Evolutionary conservation across 2,888 invertebrate species (phyloP), one percentile per base, ranked within the genome.

Genomic region (Rhopalosiphum nymphaeae): DNA sequence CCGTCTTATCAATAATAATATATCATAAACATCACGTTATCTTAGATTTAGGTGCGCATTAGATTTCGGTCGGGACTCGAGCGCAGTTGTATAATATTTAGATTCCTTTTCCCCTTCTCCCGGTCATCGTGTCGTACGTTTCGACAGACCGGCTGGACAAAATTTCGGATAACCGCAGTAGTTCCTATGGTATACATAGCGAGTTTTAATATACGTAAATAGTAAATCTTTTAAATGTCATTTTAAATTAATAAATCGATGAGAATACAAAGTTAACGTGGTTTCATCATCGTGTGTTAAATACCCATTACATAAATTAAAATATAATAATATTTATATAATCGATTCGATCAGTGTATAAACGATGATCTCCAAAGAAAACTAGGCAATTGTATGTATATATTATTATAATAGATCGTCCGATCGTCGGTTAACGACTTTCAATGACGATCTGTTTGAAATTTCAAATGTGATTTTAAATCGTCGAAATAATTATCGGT

Each of bases 301-400:
- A 61, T 11, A 61, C 10, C 11, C 21, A 53, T 53, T 53, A 29
- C 29, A 36, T 36, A 78, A 78, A 78, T 5, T 36, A 36, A 85
- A 85, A 26, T 29, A 44, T 44, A 44, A 85, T 13, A 29, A 57
- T 36, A 21, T 56, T 46, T 89, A 25, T 57, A 26, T 26, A 1
- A 56, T 89, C 56, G 42, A 56, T 89, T 42, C 26, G 56, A 42
- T 89, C 56, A 5, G 13, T 29, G 53, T 78, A 78, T 36, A 78
- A 25, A 56, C 56, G 42, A 26, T 44, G 89, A 89, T 89, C 89
- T 89, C 89, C 56, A 89, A 13, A 44, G 44, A 85, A 85, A 85
- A 57, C 49, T 49, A 46, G n/a, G 46, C 29, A n/a, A 49, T 49
- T 87, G 44, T 87, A 29, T 13, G 44, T 87, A n/a, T 29, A 87